phyloP scores from a whole-genome alignment of 2,888 invertebrate species.

The Phragmatobia fuliginosa region DNA sequence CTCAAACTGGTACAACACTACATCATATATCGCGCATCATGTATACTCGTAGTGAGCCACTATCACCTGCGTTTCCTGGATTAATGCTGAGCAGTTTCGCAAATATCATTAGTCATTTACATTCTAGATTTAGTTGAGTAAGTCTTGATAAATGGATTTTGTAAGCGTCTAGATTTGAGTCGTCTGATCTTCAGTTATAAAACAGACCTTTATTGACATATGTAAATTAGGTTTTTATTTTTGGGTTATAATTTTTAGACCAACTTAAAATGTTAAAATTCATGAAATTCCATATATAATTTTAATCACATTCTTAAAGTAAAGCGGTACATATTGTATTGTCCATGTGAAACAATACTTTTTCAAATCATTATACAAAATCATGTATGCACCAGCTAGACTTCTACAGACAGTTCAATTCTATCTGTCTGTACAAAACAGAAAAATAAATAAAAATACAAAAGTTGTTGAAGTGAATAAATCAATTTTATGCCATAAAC shows the following conservation, averaged over 20 bases:
- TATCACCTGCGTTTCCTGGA: conserved; percentile 37
- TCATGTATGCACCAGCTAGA: too few relatives aligned
- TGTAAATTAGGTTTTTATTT: background rate
- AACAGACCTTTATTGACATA: background rate
- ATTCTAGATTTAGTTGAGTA: background rate
- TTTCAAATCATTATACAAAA: background rate
- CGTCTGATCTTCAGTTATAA: background rate
- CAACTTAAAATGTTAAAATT: background rate
- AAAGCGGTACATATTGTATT: background rate
- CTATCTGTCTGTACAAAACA: too few relatives aligned
- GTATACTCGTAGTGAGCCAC: background rate
- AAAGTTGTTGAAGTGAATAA: too few relatives aligned
- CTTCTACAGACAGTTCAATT: too few relatives aligned
- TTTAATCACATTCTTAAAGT: too few relatives aligned
- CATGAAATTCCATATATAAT: too few relatives aligned
- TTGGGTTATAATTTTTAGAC: background rate
- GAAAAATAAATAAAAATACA: too few relatives aligned
- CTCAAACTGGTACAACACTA: background rate
- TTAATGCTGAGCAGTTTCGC: conserved; percentile 30
- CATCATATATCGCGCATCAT: background rate
- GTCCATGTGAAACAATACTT: background rate
- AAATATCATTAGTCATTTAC: conserved; percentile 12
- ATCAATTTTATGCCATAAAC: too few relatives aligned
- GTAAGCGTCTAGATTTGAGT: background rate
- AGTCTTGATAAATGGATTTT: background rate